Base-by-base conservation (phyloP, 2,888 invertebrate genomes). In the Amiota communis region DNA sequence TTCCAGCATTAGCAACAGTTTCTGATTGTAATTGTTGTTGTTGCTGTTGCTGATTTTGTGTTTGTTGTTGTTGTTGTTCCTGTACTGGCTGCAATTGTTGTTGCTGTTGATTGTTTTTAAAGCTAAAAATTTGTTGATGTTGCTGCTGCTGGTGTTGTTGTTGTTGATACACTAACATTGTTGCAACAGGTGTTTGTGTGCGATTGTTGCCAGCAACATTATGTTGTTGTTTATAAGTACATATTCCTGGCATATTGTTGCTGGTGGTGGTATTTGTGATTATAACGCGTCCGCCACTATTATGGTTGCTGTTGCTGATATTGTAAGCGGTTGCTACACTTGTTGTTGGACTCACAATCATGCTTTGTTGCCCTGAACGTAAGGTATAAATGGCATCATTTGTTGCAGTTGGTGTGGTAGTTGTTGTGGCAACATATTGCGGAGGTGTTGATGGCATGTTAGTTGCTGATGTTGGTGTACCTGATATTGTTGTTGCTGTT, bases 31-130 rank as follows among this genome's bases (percentile, higher is more conserved):
- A 79, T 10, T 79, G 79, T 72, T 77, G 72, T 12, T 75, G 80
- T 49, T 75, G 81, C 36, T 80, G 81, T 46, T 75, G 79, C 15
- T 78, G 81, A 12, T 76, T 73, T 15, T 75, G 74, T 23, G 69
- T 64, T 23, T 63, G 68, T 8, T 81, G 81, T n/a, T 75, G 81
- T 68, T 82, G 82, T 51, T 75, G 81, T 23, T 76, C 80, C 81
- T 82, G 79, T 79, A 81, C 77, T 78, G 51, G 67, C 65, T 65
- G 72, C 72, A 68, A 76, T 74, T 73, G 74, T 49, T 65, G 70
- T 61, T 86, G 81, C 77, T 81, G 85, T 78, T 82, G 84, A 77
- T 81, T 85, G 81, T 86, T 79, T 75, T 82, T 84, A 80, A 84
- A 87, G 76, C 81, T 81, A 79, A 82, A 85, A 76, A 87, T 86